A percentile compares a stretch with the other conserved stretches of the same genome.
Conservation (phyloP, 2,113 vertebrate genomes). For the Oreochromis aureus region DNA sequence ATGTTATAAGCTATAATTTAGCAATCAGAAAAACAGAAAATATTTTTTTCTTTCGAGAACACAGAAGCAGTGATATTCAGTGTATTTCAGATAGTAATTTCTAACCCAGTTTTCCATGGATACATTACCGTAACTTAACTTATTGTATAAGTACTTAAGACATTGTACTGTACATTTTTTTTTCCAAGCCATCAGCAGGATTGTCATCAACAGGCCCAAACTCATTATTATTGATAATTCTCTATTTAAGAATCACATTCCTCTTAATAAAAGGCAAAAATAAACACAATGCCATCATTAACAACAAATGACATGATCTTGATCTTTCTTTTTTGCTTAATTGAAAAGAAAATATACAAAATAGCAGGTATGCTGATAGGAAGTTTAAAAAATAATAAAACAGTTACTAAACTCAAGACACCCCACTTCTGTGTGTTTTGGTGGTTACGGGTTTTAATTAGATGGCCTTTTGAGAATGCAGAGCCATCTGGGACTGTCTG, state of each 20-base stretch:
- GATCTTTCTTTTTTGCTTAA: not conserved
- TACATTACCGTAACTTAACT: not conserved
- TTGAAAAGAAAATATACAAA: not conserved
- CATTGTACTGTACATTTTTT: not conserved
- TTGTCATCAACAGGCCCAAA: not conserved
- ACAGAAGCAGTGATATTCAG: not conserved
- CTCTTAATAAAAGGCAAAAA: not conserved
- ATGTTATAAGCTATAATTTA: not conserved
- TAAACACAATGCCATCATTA: not conserved
- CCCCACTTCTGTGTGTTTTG: not conserved
- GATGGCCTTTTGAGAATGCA: conserved; percentile 23
- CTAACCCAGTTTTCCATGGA: not conserved
- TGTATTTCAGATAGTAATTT: not conserved
- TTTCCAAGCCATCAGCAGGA: not conserved
- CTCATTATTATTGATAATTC: not conserved
- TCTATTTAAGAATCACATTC: not conserved
- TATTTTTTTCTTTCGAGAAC: not conserved
- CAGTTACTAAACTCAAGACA: not conserved
- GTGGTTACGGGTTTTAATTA: conserved; percentile 32
- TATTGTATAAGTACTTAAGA: not conserved
- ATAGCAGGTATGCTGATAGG: not conserved
- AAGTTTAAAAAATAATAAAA: not conserved
- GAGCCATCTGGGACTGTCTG: conserved; percentile 46
- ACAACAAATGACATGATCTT: not conserved
- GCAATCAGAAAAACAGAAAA: not conserved